These are phyloP conservation scores for Elgonia sp. DNA, from an alignment of 2,888 invertebrate genomes.

Conservation along the genomic window DNA sequence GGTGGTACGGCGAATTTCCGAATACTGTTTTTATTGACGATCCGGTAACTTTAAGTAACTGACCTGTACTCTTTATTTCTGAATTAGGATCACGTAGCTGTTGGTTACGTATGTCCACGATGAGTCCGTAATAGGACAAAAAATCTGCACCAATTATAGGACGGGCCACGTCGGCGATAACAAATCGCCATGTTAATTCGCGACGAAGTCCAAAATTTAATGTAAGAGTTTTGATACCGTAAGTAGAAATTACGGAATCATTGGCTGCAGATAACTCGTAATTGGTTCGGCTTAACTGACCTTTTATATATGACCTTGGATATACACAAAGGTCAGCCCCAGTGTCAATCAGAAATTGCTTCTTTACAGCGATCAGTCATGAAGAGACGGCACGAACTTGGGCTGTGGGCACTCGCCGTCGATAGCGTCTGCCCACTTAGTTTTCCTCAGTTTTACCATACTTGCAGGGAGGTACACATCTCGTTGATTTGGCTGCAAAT, in stretches of 20 bases:
- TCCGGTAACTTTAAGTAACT: neutral
- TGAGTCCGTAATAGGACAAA: neutral
- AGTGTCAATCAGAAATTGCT: neutral
- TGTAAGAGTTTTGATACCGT: neutral
- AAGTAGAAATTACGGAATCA: too few relatives aligned
- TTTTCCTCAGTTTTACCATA: neutral
- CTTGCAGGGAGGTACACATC: neutral
- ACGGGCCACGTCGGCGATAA: conserved; percentile 80
- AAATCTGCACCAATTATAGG: neutral
- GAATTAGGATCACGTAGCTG: neutral
- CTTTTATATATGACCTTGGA: too few relatives aligned
- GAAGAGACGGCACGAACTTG: conserved; percentile 51
- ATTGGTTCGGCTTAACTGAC: too few relatives aligned
- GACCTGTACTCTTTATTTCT: too few relatives aligned
- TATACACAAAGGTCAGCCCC: neutral
- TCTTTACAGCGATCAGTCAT: neutral
- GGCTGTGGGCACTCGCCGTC: neutral
- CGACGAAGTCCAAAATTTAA: conserved; percentile 79
- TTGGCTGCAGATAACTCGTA: too few relatives aligned
- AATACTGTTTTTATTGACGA: neutral
- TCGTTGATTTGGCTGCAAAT: neutral
- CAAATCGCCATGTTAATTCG: conserved; percentile 79
- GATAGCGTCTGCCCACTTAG: neutral
- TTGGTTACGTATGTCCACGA: neutral
- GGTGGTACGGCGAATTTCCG: neutral